phyloP scores from a whole-genome alignment of 1,140 invertebrate genomes.

The Pogonomyrmex barbatus region DNA sequence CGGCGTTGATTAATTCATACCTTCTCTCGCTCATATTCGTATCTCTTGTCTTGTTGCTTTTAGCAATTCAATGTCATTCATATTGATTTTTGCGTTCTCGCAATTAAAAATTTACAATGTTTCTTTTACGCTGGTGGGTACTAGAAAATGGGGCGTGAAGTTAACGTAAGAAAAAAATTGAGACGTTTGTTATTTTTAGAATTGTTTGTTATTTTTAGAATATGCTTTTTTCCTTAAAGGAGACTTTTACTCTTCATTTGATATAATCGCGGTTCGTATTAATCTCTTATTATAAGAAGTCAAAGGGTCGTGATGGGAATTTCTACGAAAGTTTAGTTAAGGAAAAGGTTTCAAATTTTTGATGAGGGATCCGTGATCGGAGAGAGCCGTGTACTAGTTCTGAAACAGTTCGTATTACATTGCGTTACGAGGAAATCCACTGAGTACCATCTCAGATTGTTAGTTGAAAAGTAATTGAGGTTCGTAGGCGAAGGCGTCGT shows the following conservation, averaged over 20 bases:
- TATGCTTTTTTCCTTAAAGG: neutral
- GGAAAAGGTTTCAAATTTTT: neutral
- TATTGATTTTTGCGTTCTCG: neutral
- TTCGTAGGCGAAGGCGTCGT: neutral
- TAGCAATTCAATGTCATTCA: neutral
- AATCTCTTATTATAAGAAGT: neutral
- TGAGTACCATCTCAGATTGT: neutral
- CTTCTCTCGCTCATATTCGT: constrained; percentile 10
- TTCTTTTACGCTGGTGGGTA: neutral
- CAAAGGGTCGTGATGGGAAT: neutral
- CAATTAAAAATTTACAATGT: neutral
- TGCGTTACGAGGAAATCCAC: constrained; percentile 11
- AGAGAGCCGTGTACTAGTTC: neutral
- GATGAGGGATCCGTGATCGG: neutral
- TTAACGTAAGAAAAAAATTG: neutral
- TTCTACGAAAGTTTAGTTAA: neutral
- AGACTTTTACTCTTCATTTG: neutral
- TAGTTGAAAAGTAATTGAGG: constrained; percentile 18
- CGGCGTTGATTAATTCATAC: constrained; percentile 16
- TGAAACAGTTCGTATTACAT: constrained; percentile 7
- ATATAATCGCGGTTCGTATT: neutral
- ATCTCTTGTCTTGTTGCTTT: neutral
- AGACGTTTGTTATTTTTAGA: neutral
- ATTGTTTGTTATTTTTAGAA: neutral
- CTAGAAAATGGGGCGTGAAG: neutral